phyloP scores from a whole-genome alignment of 2,888 invertebrate genomes.

The Craniophora ligustri region DNA sequence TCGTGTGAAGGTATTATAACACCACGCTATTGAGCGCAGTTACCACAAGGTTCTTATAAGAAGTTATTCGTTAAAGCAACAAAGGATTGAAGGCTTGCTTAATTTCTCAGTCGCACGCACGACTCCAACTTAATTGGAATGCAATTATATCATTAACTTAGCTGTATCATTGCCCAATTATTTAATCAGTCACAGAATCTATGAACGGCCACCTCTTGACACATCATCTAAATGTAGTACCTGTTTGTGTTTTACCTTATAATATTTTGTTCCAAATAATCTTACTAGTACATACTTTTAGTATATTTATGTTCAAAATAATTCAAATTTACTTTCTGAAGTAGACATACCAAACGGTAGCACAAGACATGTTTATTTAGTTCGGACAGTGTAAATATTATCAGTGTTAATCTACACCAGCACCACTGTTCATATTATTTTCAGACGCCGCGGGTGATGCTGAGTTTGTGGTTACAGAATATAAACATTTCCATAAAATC shows the following conservation, averaged over 20 bases:
- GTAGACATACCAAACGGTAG: conserved; percentile 11
- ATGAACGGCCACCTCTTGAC: conserved; percentile 49
- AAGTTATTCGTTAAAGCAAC: conserved; percentile 80
- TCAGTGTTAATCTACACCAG: background rate
- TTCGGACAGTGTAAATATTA: conserved; percentile 16
- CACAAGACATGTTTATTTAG: conserved; percentile 11
- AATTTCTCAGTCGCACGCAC: conserved; percentile 85
- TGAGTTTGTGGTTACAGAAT: too few species aligned
- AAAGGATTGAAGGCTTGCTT: conserved; percentile 84
- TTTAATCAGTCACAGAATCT: conserved; percentile 32
- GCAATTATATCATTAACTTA: conserved; percentile 74
- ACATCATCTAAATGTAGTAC: conserved; percentile 29
- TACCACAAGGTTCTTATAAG: conserved; percentile 81
- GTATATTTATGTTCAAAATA: conserved; percentile 22
- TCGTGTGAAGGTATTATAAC: conserved; percentile 82
- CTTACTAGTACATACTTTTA: background rate
- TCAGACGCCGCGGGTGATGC: too few species aligned
- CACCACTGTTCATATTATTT: background rate
- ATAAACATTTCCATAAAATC: too few species aligned
- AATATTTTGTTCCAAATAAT: conserved; percentile 13
- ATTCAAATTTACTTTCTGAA: conserved; percentile 1
- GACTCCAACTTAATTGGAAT: conserved; percentile 73
- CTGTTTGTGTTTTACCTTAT: too few species aligned
- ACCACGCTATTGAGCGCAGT: conserved; percentile 75
- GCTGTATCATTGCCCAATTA: conserved; percentile 67